A percentile compares a stretch with the other conserved stretches of the same genome.
These are phyloP conservation scores for Phortica variegata DNA, from an alignment of 1,140 invertebrate species.

Conservation along the genomic window DNA sequence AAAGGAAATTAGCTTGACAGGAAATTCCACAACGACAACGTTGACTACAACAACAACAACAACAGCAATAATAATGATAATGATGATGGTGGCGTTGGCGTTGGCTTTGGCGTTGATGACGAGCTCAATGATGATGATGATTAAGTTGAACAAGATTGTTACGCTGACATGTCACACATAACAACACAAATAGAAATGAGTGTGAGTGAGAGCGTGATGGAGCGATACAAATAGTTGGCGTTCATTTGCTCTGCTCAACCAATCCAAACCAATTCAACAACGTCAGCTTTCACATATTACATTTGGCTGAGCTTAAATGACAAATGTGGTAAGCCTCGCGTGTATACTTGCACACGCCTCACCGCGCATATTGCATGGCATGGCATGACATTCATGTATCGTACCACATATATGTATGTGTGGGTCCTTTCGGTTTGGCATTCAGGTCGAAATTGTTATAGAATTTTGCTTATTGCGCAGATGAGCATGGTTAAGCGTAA, in stretches of 20 bases:
- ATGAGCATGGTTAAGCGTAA: too few relatives aligned
- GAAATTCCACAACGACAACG: slow-evolving; percentile 39
- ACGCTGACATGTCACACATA: slow-evolving; percentile 22
- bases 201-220: slow-evolving; percentile 1
- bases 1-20: slow-evolving; percentile 53
- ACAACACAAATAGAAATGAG: not conserved
- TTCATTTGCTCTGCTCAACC: not conserved
- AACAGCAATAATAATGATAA: too few relatives aligned
- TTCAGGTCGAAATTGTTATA: too few relatives aligned
- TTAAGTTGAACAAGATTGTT: slow-evolving; percentile 16
- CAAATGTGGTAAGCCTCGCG: slow-evolving; percentile 46
- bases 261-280: too few relatives aligned
- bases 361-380: too few relatives aligned
- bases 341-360: too few relatives aligned
- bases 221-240: not conserved
- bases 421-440: too few relatives aligned
- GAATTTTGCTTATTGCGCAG: too few relatives aligned
- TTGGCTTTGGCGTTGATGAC: not conserved
- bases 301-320: slow-evolving; percentile 50
- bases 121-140: not conserved
- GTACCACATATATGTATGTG: too few relatives aligned
- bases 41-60: too few relatives aligned
- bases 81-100: slow-evolving; percentile 1
- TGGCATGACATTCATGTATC: too few relatives aligned
- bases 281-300: slow-evolving; percentile 47